Percentiles rank a stretch among this genome's conserved stretches.
These are phyloP conservation scores for Danio jaintianensis DNA, from an alignment of 2,797 vertebrate species.

Conservation along the genomic window DNA sequence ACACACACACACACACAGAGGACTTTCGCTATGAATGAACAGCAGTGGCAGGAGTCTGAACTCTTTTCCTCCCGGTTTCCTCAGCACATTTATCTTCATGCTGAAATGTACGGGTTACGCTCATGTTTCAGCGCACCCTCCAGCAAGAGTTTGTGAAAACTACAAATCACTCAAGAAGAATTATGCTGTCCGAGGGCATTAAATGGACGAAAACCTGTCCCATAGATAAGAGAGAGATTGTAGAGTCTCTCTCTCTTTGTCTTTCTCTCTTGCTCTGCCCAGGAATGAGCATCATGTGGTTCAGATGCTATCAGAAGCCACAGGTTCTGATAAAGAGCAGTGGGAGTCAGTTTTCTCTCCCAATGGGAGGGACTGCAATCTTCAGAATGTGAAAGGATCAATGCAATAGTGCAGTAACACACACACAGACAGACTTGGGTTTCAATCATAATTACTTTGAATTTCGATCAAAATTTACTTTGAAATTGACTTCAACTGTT, in stretches of 20 bases:
- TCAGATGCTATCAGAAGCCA: constrained; percentile 75
- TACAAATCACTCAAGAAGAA: constrained; percentile 70
- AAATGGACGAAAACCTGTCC: constrained; percentile 63
- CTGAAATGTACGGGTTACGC: constrained; percentile 64
- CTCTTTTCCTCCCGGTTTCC: background rate
- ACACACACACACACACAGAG: constrained; percentile 34
- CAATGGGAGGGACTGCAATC: constrained; percentile 52
- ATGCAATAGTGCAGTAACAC: constrained; percentile 35
- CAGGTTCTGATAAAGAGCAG: constrained; percentile 66
- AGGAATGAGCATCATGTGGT: constrained; percentile 73
- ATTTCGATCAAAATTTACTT: too few species aligned
- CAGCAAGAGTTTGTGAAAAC: constrained; percentile 63
- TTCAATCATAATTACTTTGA: background rate
- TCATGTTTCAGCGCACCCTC: constrained; percentile 68
- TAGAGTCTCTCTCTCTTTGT: constrained; percentile 48
- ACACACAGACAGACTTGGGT: constrained; percentile 3
- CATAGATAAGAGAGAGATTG: constrained; percentile 66
- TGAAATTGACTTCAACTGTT: constrained; percentile 8
- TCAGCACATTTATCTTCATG: constrained; percentile 65
- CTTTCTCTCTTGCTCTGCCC: constrained; percentile 53
- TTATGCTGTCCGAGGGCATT: constrained; percentile 70
- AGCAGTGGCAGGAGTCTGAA: constrained; percentile 3
- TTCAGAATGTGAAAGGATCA: constrained; percentile 69
- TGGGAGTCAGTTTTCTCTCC: constrained; percentile 68
- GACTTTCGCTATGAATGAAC: constrained; percentile 24